phyloP scores from a whole-genome alignment of 2,888 invertebrate genomes.

The Imbricaverruca yamaguchii region DNA sequence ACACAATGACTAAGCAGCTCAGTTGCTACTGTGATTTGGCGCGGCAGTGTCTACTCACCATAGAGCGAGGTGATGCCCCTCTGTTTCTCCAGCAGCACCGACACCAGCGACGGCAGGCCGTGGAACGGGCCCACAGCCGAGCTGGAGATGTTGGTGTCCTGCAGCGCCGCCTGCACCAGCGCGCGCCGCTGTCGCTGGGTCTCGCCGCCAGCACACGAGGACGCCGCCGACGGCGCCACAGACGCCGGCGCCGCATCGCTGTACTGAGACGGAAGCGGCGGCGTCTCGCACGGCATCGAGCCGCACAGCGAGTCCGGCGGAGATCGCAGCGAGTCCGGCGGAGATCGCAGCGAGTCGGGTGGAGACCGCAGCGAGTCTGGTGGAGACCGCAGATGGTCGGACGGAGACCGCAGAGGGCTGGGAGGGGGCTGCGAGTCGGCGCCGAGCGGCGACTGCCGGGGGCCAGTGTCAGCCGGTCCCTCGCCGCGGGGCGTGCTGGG shows the following conservation, averaged over 20 bases:
- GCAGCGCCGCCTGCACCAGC: background rate
- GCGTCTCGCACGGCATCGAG: too few species aligned
- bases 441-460: too few species aligned
- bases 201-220: background rate
- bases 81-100: constrained; percentile 60
- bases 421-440: too few species aligned
- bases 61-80: constrained; percentile 74
- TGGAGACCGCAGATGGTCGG: background rate
- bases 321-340: background rate
- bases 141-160: background rate
- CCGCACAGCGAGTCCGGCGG: background rate
- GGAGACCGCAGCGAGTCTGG: background rate
- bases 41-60: constrained; percentile 50
- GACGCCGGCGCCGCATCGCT: too few species aligned
- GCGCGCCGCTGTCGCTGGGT: constrained; percentile 8
- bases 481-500: background rate
- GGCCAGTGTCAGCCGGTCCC: background rate
- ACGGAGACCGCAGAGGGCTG: too few species aligned
- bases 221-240: background rate
- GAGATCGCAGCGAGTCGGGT: background rate
- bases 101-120: constrained; percentile 65
- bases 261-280: too few species aligned
- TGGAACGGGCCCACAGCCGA: constrained; percentile 55
- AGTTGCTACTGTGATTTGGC: too few species aligned
- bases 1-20: too few species aligned